Percentiles rank a stretch among this genome's conserved stretches.
phyloP scores from a whole-genome alignment of 1,140 invertebrate species.

The Lepidotrigona ventralis region DNA sequence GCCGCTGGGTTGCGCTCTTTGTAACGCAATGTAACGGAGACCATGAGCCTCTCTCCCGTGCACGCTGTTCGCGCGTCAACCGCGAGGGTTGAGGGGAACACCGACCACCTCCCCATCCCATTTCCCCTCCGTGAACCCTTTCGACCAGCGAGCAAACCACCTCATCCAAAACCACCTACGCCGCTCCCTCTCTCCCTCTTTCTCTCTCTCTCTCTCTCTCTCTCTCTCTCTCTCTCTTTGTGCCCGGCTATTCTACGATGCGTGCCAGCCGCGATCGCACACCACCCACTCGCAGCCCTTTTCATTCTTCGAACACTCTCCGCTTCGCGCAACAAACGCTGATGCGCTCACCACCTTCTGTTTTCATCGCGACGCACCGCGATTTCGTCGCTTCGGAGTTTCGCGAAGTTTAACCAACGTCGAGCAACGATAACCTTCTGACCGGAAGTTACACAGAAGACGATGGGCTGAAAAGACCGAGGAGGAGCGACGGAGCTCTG shows the following conservation, averaged over 20 bases:
- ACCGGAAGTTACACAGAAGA: not conserved
- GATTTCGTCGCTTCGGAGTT: not conserved
- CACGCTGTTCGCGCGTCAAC: slow-evolving; percentile 41
- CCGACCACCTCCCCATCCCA: not conserved
- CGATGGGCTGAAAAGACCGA: not conserved
- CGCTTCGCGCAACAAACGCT: not conserved
- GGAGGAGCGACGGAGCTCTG: no score
- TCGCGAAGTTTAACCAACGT: not conserved
- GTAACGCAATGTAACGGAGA: slow-evolving; percentile 67
- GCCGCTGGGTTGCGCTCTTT: slow-evolving; percentile 66
- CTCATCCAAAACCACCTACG: slow-evolving; percentile 28
- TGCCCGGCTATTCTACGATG: slow-evolving; percentile 57
- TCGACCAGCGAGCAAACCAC: not conserved
- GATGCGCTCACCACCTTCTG: not conserved
- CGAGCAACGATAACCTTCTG: not conserved
- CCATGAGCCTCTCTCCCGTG: slow-evolving; percentile 21
- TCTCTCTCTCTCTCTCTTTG: slow-evolving; percentile 48
- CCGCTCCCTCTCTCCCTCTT: slow-evolving; percentile 20
- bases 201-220: not conserved
- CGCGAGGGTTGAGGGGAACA: slow-evolving; percentile 24
- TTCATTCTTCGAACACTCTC: slow-evolving; percentile 21
- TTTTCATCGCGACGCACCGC: not conserved
- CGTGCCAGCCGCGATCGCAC: slow-evolving; percentile 40
- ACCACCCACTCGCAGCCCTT: not conserved
- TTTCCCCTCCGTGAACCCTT: slow-evolving; percentile 1